Conservation (phyloP, 2,113 vertebrate species). For the Panthera leo region DNA sequence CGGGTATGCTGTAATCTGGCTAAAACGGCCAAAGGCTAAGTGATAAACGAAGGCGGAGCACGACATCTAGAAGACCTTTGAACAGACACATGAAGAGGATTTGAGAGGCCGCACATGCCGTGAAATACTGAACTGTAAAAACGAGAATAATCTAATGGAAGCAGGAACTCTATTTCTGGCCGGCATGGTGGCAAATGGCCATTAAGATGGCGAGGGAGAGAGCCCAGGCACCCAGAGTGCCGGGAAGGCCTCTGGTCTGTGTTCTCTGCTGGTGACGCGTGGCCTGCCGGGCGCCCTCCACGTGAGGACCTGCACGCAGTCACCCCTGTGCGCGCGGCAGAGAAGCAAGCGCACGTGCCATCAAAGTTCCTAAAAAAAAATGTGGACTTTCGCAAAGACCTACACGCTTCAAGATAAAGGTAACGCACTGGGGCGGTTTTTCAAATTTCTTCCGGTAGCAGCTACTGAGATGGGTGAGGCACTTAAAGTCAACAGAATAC, state of each 20-base stretch:
- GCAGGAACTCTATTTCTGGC: too few species aligned
- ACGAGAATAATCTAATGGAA: neutral
- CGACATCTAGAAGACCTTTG: neutral
- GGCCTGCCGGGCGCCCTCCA: accelerated
- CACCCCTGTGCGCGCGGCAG: neutral
- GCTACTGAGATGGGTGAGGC: accelerated
- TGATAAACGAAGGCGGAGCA: neutral
- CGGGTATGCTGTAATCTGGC: too few species aligned
- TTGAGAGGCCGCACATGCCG: neutral
- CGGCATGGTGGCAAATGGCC: neutral
- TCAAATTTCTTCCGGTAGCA: neutral
- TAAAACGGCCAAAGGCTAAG: neutral
- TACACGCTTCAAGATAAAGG: neutral
- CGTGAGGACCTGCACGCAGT: neutral
- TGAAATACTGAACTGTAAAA: neutral
- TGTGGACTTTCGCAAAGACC: neutral
- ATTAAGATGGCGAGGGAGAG: neutral
- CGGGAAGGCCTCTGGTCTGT: accelerated
- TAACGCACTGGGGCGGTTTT: neutral
- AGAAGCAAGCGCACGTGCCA: neutral
- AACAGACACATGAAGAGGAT: neutral
- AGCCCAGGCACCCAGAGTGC: accelerated
- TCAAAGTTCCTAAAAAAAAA: neutral
- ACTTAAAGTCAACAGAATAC: neutral
- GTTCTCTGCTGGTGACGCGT: accelerated